Evolutionary conservation across 2,113 vertebrate species (phyloP).

Genomic region (Neoarius graeffei): DNA sequence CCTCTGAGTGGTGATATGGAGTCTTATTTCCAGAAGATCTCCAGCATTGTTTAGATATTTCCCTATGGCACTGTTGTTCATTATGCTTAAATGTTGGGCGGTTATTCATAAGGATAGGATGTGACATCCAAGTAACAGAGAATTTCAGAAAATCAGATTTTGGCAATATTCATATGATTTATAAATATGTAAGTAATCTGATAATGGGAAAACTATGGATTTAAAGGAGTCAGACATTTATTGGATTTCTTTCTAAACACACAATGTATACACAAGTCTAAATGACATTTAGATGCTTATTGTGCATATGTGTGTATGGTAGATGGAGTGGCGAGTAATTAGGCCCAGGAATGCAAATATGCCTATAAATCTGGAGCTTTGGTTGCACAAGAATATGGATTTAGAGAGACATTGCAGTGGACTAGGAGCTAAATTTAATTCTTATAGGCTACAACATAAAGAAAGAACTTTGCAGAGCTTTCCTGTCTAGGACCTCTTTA

Average conservation of each 20-base stretch:
- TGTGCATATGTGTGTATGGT: background rate
- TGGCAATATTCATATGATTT: background rate
- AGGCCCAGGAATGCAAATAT: background rate
- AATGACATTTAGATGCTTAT: background rate
- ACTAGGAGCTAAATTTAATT: background rate
- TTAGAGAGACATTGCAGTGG: conserved; percentile 1
- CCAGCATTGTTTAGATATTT: background rate
- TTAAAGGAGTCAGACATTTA: background rate
- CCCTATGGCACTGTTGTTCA: background rate
- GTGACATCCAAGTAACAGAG: background rate
- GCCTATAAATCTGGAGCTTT: background rate
- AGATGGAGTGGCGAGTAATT: background rate
- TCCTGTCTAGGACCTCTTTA: conserved; percentile 14
- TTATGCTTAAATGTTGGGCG: background rate
- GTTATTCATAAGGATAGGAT: background rate
- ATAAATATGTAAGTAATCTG: background rate
- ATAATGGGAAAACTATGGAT: background rate
- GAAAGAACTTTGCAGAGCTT: background rate
- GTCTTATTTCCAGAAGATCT: background rate
- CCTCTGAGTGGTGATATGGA: background rate
- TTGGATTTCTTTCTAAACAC: background rate
- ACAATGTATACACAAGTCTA: background rate
- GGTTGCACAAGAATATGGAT: background rate
- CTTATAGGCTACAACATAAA: background rate
- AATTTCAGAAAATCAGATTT: background rate